Evolutionary conservation across 1,140 invertebrate species (phyloP).

Genomic region (Halictus rubicundus): DNA sequence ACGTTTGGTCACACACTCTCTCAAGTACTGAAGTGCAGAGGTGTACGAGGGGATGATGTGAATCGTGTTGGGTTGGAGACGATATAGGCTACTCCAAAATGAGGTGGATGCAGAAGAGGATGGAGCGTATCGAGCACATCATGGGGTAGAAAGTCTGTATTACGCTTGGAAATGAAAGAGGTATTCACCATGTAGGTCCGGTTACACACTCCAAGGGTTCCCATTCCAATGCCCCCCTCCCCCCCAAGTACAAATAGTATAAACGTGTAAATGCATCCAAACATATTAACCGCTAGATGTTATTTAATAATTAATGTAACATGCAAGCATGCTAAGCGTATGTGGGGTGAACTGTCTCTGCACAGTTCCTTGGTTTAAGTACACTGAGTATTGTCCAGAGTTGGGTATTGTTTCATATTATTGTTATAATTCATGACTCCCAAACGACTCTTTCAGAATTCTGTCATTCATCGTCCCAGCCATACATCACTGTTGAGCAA

Average conservation of each 20-base stretch:
- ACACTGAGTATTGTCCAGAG: conserved; percentile 46
- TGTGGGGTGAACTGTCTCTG: conserved; percentile 9
- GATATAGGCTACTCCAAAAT: conserved; percentile 11
- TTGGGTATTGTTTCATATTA: conserved; percentile 24
- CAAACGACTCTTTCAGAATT: neutral
- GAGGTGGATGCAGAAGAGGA: conserved; percentile 10
- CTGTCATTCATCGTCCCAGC: neutral
- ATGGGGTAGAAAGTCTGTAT: neutral
- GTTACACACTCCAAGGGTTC: conserved; percentile 34
- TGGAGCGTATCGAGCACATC: neutral
- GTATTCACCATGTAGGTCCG: neutral
- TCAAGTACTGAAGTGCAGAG: neutral
- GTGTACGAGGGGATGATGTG: neutral
- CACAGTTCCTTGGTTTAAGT: conserved; percentile 28
- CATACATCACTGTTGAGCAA: neutral
- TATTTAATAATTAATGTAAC: conserved; percentile 57
- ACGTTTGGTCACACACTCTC: conserved; percentile 8
- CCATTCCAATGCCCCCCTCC: conserved; percentile 17
- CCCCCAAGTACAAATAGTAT: conserved; percentile 71
- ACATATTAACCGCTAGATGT: conserved; percentile 66
- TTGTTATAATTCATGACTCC: neutral
- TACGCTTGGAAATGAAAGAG: neutral
- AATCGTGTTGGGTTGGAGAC: neutral
- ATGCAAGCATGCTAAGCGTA: conserved; percentile 74
- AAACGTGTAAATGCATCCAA: conserved; percentile 78